phyloP scores from a whole-genome alignment of 2,113 vertebrate genomes.

The Budorcas taxicolor region DNA sequence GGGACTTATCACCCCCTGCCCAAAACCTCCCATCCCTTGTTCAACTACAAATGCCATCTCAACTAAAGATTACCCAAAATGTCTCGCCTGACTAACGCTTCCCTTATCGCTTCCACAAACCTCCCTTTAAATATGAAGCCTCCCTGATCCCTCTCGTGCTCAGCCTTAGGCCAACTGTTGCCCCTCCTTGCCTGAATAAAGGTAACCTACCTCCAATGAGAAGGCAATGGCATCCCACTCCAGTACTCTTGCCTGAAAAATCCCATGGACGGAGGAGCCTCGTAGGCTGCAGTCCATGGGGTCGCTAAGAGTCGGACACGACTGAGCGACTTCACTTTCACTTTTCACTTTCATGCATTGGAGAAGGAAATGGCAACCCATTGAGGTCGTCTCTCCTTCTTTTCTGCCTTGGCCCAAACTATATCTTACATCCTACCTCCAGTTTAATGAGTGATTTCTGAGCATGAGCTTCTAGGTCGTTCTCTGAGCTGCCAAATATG shows the following conservation, averaged over 20 bases:
- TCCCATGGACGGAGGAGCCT: too few relatives aligned
- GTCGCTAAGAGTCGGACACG: too few relatives aligned
- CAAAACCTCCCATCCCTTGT: neutral
- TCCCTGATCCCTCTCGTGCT: accelerated
- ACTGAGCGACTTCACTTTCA: too few relatives aligned
- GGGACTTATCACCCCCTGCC: neutral
- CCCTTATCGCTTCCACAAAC: neutral
- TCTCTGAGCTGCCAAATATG: neutral
- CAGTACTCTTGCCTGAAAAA: too few relatives aligned
- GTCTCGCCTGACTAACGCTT: neutral
- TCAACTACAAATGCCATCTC: neutral
- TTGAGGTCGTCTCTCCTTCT: neutral
- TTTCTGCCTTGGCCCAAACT: neutral
- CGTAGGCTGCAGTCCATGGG: too few relatives aligned
- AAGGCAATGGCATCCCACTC: too few relatives aligned
- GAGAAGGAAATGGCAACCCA: too few relatives aligned
- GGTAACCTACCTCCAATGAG: neutral
- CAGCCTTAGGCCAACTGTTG: neutral
- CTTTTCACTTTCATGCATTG: too few relatives aligned
- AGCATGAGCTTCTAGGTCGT: neutral
- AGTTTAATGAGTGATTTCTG: neutral
- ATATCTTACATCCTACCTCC: neutral
- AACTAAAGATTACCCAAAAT: neutral
- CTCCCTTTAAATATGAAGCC: neutral
- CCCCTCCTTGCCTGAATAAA: neutral